A percentile compares a stretch with the other conserved stretches of the same genome.
phyloP scores from a whole-genome alignment of 2,888 invertebrate genomes.

The Acleris emargana region DNA sequence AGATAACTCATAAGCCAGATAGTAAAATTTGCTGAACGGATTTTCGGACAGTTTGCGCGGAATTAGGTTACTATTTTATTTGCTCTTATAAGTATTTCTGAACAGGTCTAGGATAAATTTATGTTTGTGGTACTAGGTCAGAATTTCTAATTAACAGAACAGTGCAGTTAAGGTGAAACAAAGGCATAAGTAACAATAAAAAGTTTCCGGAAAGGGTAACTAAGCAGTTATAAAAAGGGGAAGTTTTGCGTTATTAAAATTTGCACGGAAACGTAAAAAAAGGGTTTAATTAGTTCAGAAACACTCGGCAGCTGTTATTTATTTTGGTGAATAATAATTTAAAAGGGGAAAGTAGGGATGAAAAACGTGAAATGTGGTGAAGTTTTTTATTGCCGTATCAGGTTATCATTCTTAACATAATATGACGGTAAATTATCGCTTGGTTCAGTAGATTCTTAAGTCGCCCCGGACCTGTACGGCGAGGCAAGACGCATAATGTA shows the following conservation, averaged over 20 bases:
- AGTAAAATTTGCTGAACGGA: conserved; percentile 21
- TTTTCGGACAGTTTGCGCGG: conserved; percentile 9
- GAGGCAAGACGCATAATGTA: too few relatives aligned
- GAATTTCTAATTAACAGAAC: conserved; percentile 15
- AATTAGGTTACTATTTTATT: background rate
- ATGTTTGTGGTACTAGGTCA: conserved; percentile 3
- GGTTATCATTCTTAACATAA: too few relatives aligned
- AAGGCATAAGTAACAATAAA: conserved; percentile 29
- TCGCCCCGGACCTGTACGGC: too few relatives aligned
- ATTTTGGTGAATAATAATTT: too few relatives aligned
- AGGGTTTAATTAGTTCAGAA: conserved; percentile 17
- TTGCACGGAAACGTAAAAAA: conserved; percentile 14
- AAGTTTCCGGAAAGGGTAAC: conserved; percentile 42
- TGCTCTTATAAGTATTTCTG: background rate
- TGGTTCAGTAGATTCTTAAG: too few relatives aligned
- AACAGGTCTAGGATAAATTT: background rate
- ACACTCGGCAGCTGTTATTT: conserved; percentile 8
- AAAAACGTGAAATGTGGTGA: too few relatives aligned
- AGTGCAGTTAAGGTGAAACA: conserved; percentile 18
- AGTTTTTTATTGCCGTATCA: too few relatives aligned
- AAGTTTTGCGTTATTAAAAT: conserved; percentile 39
- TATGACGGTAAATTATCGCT: too few relatives aligned
- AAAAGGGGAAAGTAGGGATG: too few relatives aligned
- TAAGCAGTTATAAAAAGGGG: conserved; percentile 41
- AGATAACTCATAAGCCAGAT: conserved; percentile 42